Evolutionary conservation across 2,113 vertebrate genomes (phyloP).

Genomic region (Odontesthes bonariensis): DNA sequence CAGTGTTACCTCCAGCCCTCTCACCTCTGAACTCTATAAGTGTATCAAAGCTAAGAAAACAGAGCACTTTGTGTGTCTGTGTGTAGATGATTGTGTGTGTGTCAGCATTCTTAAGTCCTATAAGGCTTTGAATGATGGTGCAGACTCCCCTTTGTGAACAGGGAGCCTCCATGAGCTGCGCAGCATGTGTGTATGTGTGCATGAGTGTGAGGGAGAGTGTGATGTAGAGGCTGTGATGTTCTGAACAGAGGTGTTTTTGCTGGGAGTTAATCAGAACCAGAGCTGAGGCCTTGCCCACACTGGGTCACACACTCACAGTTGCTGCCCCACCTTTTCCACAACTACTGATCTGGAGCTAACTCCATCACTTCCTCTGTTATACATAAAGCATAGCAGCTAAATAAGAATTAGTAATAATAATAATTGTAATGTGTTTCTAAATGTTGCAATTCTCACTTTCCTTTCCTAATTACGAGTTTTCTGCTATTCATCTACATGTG

Average conservation of each 20-base stretch:
- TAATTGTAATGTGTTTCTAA: background rate
- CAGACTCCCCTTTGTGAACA: constrained; percentile 70
- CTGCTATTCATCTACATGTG: too few relatives aligned
- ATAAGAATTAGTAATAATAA: background rate
- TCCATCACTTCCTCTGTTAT: background rate
- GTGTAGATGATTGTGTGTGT: constrained; percentile 30
- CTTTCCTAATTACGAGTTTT: too few relatives aligned
- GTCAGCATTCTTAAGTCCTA: constrained; percentile 69
- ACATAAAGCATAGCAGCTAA: too few relatives aligned
- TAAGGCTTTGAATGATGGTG: constrained; percentile 73
- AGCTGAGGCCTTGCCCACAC: constrained; percentile 55
- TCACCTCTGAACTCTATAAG: constrained; percentile 82
- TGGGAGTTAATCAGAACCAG: constrained; percentile 78
- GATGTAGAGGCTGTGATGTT: constrained; percentile 76
- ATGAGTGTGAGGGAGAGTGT: constrained; percentile 49
- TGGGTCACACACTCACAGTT: constrained; percentile 29
- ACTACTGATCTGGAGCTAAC: constrained; percentile 16
- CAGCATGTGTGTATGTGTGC: constrained; percentile 50
- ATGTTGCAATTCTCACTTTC: background rate
- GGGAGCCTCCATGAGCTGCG: constrained; percentile 71
- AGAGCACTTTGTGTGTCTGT: constrained; percentile 63
- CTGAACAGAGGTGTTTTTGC: constrained; percentile 76
- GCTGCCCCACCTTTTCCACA: constrained; percentile 16
- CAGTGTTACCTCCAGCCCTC: constrained; percentile 74
- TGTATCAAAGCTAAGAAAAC: constrained; percentile 84